Percentiles rank a stretch among this genome's conserved stretches.
phyloP scores from a whole-genome alignment of 2,888 invertebrate species.

The Antheraea assamensis region DNA sequence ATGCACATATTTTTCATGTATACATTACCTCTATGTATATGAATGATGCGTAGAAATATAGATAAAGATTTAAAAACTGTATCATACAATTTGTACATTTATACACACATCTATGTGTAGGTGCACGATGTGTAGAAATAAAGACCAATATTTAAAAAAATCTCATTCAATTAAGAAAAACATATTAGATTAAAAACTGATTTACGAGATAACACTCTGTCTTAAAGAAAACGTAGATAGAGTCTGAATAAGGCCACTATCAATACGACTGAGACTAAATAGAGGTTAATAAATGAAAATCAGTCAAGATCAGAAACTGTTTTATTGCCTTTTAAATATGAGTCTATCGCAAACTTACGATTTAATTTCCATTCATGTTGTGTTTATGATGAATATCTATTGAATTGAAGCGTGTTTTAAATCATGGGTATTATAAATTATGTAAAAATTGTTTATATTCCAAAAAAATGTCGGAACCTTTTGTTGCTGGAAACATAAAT shows the following conservation, averaged over 20 bases:
- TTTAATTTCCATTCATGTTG: not conserved
- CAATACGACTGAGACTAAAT: not conserved
- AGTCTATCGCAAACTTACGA: not conserved
- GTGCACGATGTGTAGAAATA: too few relatives aligned
- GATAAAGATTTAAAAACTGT: too few relatives aligned
- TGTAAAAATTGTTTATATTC: constrained; percentile 1
- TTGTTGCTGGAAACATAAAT: constrained; percentile 26
- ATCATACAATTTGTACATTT: too few relatives aligned
- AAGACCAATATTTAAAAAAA: too few relatives aligned
- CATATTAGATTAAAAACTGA: too few relatives aligned
- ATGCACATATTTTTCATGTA: too few relatives aligned
- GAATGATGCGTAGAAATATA: too few relatives aligned
- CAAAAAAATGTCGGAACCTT: constrained; percentile 13
- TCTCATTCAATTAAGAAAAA: too few relatives aligned
- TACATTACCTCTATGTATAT: too few relatives aligned
- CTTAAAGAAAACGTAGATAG: too few relatives aligned
- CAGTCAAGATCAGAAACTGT: not conserved
- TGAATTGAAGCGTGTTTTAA: not conserved
- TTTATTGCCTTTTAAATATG: not conserved
- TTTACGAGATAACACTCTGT: too few relatives aligned
- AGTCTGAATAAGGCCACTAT: not conserved
- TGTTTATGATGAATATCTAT: not conserved
- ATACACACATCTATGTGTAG: too few relatives aligned
- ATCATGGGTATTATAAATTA: not conserved
- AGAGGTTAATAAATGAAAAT: not conserved